Conservation (phyloP, 1,140 invertebrate genomes). For the Drosophila mayri region DNA sequence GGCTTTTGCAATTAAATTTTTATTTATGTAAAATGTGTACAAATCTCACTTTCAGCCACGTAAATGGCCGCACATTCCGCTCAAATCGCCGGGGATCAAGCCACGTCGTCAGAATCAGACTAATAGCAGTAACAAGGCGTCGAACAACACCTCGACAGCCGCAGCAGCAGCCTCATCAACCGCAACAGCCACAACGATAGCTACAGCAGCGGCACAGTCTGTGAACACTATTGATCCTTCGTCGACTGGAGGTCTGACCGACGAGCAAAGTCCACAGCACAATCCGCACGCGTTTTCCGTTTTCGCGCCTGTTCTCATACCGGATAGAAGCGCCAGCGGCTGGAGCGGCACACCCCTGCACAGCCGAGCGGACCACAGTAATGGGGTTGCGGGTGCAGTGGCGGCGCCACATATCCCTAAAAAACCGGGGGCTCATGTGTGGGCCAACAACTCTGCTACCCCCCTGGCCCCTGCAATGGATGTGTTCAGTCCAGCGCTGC, state of each 20-base stretch:
- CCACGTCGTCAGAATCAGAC: constrained; percentile 86
- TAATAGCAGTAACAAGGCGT: constrained; percentile 67
- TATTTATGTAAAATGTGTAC: not conserved
- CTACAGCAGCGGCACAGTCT: constrained; percentile 26
- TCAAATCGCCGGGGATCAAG: constrained; percentile 97
- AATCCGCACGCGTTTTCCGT: constrained; percentile 77
- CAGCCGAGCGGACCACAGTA: constrained; percentile 43
- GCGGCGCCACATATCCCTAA: constrained; percentile 73
- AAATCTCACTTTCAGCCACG: constrained; percentile 88
- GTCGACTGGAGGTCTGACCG: constrained; percentile 15
- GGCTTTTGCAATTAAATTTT: not conserved
- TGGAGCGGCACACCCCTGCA: constrained; percentile 64
- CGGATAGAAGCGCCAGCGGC: constrained; percentile 67
- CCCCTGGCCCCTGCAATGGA: constrained; percentile 32
- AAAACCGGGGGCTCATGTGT: constrained; percentile 71
- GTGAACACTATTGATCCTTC: constrained; percentile 5
- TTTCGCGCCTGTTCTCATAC: constrained; percentile 79
- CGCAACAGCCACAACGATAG: constrained; percentile 40
- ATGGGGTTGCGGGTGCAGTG: constrained; percentile 61
- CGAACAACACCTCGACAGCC: constrained; percentile 44
- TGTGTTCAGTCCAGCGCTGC: constrained; percentile 59
- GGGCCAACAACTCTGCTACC: constrained; percentile 51
- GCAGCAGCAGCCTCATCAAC: constrained; percentile 37
- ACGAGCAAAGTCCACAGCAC: constrained; percentile 78
- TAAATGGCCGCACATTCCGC: constrained; percentile 93